A percentile compares a stretch with the other conserved stretches of the same genome.
Evolutionary conservation across 2,797 vertebrate species (phyloP).

Genomic region (Steatocranus sp.): DNA sequence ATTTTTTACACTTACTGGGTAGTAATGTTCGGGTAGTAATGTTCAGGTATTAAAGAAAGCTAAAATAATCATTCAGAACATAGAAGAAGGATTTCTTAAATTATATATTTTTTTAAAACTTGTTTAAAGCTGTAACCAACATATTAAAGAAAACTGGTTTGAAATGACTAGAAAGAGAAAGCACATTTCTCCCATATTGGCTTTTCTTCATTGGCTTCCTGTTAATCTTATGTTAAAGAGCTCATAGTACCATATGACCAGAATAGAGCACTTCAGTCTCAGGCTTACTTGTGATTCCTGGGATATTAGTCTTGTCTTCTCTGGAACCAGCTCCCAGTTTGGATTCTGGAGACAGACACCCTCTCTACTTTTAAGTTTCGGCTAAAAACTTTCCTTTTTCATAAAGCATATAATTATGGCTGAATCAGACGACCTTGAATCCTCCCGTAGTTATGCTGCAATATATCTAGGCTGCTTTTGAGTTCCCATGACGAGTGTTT

Average conservation of each 20-base stretch:
- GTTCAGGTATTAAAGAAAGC: not conserved
- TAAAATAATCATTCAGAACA: not conserved
- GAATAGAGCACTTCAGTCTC: not conserved
- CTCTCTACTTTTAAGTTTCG: not conserved
- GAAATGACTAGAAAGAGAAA: not conserved
- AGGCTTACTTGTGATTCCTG: not conserved
- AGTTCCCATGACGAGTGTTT: not conserved
- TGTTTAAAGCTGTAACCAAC: not conserved
- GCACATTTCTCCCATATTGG: not conserved
- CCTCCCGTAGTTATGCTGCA: not conserved
- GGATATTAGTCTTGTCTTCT: not conserved
- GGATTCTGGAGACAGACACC: not conserved
- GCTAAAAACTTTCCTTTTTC: not conserved
- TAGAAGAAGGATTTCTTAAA: not conserved
- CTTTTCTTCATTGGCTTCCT: not conserved
- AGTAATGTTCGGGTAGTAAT: not conserved
- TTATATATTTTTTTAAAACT: not conserved
- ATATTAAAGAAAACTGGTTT: not conserved
- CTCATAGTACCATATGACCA: not conserved
- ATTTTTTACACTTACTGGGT: not conserved
- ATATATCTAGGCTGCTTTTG: not conserved
- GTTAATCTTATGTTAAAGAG: not conserved
- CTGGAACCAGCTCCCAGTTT: not conserved
- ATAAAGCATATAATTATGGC: not conserved
- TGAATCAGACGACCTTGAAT: not conserved